Evolutionary conservation across 2,797 vertebrate genomes (phyloP), one percentile per base, ranked within the genome.

Genomic region (Microctenopoma stevenorrisi): DNA sequence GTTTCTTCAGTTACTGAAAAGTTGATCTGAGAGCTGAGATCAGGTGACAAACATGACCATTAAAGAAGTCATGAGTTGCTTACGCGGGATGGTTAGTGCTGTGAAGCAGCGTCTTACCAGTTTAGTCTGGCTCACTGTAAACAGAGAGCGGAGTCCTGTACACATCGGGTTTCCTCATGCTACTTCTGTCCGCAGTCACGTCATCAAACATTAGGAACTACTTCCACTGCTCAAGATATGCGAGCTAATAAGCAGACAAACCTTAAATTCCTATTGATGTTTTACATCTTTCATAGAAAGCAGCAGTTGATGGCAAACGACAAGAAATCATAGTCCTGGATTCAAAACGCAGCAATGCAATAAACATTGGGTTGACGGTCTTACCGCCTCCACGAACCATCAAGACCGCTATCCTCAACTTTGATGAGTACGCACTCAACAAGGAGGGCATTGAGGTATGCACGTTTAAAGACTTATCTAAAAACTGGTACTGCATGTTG

Each of bases 391-490:
- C 98, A 0, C 96, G 97, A 66, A 99, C 98, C 14, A 99, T 99
- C 90, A 99, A 99, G 93, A 97, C 96, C 14, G 98, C 98, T 68
- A 99, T 99, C 89, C 94, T 99, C 90, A 99, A 98, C 93, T 99
- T 99, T 33, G 97, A 99, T 9, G 98, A 99, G 91, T 99, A 99
- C 58, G 98, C 98, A 75, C 94, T 99, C 89, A 99, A 98, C 94
- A 99, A 99, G 85, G 98, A 99, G 92, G 98, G 98, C 83, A 99
- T 99, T 64, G 98, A 99, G 96, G 98, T 99, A 93, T 95, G 91
- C 30, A 35, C 59, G 70, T 81, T 64, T 58, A 50, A 63, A 81
- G 63, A 68, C 54, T 64, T 61, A 14, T 15, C 63, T 72, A 30
- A 56, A 38, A 57, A 50, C 49, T 51, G 35, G 38, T 59, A 13